phyloP scores from a whole-genome alignment of 2,113 vertebrate genomes.

The Albula goreensis region DNA sequence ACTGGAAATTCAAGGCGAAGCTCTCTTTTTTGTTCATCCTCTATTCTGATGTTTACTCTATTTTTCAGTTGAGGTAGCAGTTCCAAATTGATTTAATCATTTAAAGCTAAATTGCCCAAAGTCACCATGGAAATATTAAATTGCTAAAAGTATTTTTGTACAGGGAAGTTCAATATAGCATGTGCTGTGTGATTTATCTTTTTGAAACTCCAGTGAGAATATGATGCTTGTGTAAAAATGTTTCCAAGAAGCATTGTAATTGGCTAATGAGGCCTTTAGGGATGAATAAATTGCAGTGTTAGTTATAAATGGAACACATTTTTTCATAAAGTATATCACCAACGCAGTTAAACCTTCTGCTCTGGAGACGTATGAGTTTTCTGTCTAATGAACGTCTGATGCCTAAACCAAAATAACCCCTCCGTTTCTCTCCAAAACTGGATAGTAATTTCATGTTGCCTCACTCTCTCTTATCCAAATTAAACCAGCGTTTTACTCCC shows the following conservation, averaged over 20 bases:
- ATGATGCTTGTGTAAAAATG: background rate
- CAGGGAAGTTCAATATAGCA: background rate
- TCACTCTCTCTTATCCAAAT: background rate
- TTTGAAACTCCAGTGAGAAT: background rate
- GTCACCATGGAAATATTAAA: background rate
- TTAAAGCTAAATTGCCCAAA: background rate
- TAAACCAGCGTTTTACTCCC: background rate
- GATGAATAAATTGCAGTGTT: background rate
- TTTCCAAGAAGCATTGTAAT: conserved; percentile 7
- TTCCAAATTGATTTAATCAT: background rate
- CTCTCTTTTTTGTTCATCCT: background rate
- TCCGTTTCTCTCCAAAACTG: background rate
- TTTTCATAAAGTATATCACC: background rate
- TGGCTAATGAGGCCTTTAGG: conserved; percentile 1
- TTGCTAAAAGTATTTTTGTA: background rate
- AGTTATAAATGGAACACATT: background rate
- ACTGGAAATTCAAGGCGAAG: background rate
- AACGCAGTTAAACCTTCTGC: background rate
- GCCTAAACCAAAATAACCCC: background rate
- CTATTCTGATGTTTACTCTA: background rate
- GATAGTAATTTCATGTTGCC: background rate
- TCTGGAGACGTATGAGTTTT: background rate
- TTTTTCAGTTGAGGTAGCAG: background rate
- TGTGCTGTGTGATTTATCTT: background rate
- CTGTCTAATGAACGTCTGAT: background rate